Conservation (phyloP, 2,888 invertebrate species). For the Xanthorhoe spadicearia region DNA sequence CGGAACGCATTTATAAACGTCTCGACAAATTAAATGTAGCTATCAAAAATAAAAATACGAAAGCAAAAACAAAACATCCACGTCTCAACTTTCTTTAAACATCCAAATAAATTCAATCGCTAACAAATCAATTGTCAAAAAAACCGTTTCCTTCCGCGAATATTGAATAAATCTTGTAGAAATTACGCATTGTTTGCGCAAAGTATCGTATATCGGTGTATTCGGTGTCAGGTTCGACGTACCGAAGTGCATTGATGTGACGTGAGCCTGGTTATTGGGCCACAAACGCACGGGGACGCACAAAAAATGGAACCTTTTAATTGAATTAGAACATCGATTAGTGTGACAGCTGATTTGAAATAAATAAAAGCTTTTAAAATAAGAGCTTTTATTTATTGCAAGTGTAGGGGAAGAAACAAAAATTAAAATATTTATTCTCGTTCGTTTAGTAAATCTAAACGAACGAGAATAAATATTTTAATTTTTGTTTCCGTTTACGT, state of each 20-base stretch:
- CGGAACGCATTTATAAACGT: too few relatives aligned
- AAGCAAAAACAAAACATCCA: neutral
- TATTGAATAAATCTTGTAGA: conserved; percentile 28
- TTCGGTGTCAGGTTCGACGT: conserved; percentile 65
- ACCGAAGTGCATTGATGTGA: conserved; percentile 5
- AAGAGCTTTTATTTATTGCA: neutral
- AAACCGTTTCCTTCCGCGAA: conserved; percentile 76
- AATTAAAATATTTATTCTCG: too few relatives aligned
- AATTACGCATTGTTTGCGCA: conserved; percentile 55
- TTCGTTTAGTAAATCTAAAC: too few relatives aligned
- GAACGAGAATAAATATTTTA: too few relatives aligned
- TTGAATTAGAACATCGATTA: conserved; percentile 19
- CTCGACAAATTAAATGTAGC: too few relatives aligned
- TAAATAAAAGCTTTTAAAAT: neutral
- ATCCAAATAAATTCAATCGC: conserved; percentile 36
- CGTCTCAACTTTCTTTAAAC: conserved; percentile 5
- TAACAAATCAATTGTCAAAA: conserved; percentile 41
- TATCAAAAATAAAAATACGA: neutral
- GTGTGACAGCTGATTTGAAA: conserved; percentile 11
- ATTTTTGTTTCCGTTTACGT: too few relatives aligned
- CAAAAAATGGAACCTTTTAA: conserved; percentile 36
- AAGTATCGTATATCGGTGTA: conserved; percentile 65
- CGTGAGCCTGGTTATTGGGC: conserved; percentile 46
- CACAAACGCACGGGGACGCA: conserved; percentile 48
- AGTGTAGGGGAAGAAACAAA: neutral